phyloP scores from a whole-genome alignment of 2,113 vertebrate species.

The Lepisosteus oculatus region DNA sequence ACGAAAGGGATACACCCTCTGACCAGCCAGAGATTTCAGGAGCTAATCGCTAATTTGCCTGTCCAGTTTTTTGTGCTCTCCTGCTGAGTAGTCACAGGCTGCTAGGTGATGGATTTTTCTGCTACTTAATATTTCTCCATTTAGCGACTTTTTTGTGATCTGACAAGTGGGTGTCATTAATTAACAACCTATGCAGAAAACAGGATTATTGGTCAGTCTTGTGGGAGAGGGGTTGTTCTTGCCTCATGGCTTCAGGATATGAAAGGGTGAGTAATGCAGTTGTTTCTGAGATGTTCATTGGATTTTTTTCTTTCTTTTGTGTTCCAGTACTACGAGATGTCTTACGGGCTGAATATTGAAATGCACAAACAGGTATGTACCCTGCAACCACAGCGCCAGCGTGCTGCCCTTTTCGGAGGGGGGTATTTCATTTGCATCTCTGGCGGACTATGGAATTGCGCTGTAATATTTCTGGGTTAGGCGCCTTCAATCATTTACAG shows the following conservation, averaged over 20 bases:
- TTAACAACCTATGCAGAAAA: not conserved
- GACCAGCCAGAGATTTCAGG: constrained; percentile 23
- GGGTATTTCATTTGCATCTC: not conserved
- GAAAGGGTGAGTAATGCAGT: not conserved
- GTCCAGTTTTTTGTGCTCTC: not conserved
- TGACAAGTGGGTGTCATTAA: not conserved
- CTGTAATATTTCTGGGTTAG: too few species aligned
- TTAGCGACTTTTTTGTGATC: too few species aligned
- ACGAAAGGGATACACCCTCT: constrained; percentile 6
- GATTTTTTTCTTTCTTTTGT: constrained; percentile 28
- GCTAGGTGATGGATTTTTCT: not conserved
- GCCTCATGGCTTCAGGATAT: too few species aligned
- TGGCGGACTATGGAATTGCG: not conserved
- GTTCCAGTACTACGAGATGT: constrained; percentile 96
- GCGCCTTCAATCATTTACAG: too few species aligned
- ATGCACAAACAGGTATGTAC: constrained; percentile 97
- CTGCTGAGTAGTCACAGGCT: not conserved
- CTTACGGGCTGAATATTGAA: constrained; percentile 96
- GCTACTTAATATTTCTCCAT: too few species aligned
- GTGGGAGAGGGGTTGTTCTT: too few species aligned
- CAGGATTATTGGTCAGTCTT: too few species aligned
- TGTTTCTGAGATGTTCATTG: not conserved
- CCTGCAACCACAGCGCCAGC: not conserved
- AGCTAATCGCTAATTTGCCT: constrained; percentile 30
- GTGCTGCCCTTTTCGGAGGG: not conserved